Conservation (phyloP, 2,888 invertebrate genomes). For the Macaria liturata region DNA sequence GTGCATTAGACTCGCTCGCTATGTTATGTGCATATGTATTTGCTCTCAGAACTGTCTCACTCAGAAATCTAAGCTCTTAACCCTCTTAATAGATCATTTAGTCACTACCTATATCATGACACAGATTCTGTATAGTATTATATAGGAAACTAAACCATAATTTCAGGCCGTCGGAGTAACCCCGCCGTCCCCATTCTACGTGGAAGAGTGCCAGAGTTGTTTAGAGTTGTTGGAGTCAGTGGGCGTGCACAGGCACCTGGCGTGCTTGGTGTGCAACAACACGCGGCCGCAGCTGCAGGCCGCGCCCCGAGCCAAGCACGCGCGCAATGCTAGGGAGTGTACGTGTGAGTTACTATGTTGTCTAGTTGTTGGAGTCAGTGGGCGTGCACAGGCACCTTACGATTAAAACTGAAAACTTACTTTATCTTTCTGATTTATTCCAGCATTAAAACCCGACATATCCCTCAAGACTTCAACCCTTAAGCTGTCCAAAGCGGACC, state of each 20-base stretch:
- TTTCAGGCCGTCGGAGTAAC: slow-evolving; percentile 83
- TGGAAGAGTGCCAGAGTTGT: slow-evolving; percentile 95
- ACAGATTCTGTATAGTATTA: too few relatives aligned
- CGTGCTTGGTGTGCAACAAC: slow-evolving; percentile 86
- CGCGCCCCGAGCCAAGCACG: slow-evolving; percentile 65
- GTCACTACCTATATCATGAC: too few relatives aligned
- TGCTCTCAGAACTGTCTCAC: too few relatives aligned
- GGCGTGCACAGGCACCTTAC: slow-evolving; percentile 87
- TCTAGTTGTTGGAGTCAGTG: slow-evolving; percentile 80
- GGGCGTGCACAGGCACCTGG: slow-evolving; percentile 88
- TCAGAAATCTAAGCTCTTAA: too few relatives aligned
- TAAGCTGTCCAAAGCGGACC: slow-evolving; percentile 75
- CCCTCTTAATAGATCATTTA: too few relatives aligned
- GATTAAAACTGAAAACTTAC: too few relatives aligned
- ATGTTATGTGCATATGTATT: too few relatives aligned
- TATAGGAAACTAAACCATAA: not conserved
- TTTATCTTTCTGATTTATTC: slow-evolving; percentile 35
- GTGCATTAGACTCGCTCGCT: too few relatives aligned
- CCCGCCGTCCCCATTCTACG: slow-evolving; percentile 92
- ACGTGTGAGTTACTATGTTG: slow-evolving; percentile 54
- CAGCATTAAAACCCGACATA: slow-evolving; percentile 64
- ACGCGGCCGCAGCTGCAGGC: slow-evolving; percentile 84
- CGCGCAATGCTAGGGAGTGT: slow-evolving; percentile 64
- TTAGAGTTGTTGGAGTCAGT: slow-evolving; percentile 89
- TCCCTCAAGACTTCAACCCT: slow-evolving; percentile 63